Conservation (phyloP, 2,113 vertebrate genomes). For the Naja naja region DNA sequence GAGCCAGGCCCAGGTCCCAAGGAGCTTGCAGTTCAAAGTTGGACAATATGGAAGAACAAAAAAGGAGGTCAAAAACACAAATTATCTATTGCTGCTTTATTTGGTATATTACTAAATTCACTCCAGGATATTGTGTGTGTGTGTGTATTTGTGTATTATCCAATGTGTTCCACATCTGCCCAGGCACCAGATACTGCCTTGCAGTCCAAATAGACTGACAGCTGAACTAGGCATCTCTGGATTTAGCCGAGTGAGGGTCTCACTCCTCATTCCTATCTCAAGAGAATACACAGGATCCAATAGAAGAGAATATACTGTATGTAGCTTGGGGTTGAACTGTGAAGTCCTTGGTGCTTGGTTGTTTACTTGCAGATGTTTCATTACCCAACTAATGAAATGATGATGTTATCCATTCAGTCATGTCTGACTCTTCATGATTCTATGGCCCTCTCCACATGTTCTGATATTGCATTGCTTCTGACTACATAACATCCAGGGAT, state of each 20-base stretch:
- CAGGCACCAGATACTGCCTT: neutral
- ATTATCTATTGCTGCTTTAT: neutral
- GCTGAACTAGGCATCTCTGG: neutral
- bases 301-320: neutral
- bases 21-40: neutral
- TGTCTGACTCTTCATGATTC: neutral
- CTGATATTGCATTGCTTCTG: neutral
- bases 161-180: neutral
- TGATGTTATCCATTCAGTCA: neutral
- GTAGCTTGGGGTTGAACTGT: neutral
- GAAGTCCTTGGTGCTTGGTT: neutral
- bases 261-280: neutral
- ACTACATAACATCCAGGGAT: neutral
- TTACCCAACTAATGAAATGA: neutral
- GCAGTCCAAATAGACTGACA: no score
- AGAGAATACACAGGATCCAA: neutral
- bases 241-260: neutral
- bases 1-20: neutral
- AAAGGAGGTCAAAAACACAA: neutral
- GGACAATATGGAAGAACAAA: neutral
- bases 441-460: neutral
- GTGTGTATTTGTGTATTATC: neutral
- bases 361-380: neutral
- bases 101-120: neutral
- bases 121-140: neutral